A percentile compares a stretch with the other conserved stretches of the same genome.
phyloP scores from a whole-genome alignment of 2,888 invertebrate genomes.

The Meghimatium bilineatum region DNA sequence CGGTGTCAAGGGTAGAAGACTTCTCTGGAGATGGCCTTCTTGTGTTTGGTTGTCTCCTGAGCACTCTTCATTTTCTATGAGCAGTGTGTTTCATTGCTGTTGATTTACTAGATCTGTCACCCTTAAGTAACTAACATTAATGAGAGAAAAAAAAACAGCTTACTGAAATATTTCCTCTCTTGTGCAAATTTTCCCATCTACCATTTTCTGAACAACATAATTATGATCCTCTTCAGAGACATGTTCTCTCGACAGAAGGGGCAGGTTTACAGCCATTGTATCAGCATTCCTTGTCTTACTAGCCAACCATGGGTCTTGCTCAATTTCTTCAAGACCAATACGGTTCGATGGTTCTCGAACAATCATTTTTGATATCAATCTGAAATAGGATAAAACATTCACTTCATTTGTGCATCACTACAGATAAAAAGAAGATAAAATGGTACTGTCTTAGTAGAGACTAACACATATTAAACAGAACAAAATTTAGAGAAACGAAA shows the following conservation, averaged over 20 bases:
- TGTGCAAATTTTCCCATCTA: constrained; percentile 93
- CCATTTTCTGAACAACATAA: constrained; percentile 95
- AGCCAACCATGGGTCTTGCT: constrained; percentile 87
- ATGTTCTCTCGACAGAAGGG: constrained; percentile 91
- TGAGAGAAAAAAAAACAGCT: constrained; percentile 67
- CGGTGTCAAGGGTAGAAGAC: too few species aligned
- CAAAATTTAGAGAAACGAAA: too few species aligned
- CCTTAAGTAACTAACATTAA: background rate
- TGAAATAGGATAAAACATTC: constrained; percentile 70
- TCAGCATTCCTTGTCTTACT: constrained; percentile 56
- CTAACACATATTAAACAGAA: too few species aligned
- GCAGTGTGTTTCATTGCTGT: too few species aligned
- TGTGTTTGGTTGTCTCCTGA: too few species aligned
- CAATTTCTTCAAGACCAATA: constrained; percentile 91
- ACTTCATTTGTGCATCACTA: background rate
- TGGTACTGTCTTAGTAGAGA: too few species aligned
- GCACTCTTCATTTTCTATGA: too few species aligned
- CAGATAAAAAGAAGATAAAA: too few species aligned
- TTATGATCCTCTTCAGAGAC: constrained; percentile 93
- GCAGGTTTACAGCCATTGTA: constrained; percentile 75
- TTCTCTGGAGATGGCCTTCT: too few species aligned
- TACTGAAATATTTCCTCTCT: constrained; percentile 95
- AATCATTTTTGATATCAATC: constrained; percentile 94
- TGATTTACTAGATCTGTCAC: too few species aligned
- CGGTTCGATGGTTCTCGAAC: constrained; percentile 94